phyloP scores from a whole-genome alignment of 2,888 invertebrate genomes.

The Erebia epiphron region DNA sequence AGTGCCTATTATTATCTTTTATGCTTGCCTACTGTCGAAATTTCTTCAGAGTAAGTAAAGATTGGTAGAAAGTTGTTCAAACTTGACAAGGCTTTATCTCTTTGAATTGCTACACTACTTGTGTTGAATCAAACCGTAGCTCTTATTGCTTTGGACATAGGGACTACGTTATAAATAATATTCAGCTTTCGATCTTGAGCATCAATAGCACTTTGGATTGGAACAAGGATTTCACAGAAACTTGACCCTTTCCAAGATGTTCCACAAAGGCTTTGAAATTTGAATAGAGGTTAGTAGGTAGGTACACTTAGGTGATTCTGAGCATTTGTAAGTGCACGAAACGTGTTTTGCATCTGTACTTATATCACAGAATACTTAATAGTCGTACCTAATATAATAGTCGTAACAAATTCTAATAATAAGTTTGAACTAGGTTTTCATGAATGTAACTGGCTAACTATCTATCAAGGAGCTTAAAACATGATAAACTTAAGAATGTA shows the following conservation, averaged over 20 bases:
- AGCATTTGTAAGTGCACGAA: not conserved
- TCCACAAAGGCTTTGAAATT: slow-evolving; percentile 1
- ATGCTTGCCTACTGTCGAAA: not conserved
- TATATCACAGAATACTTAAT: not conserved
- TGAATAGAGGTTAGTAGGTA: not conserved
- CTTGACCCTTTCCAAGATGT: slow-evolving; percentile 11
- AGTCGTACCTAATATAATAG: not conserved
- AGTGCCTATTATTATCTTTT: not conserved
- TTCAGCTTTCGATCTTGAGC: not conserved
- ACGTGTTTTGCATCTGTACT: not conserved
- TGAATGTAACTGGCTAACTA: not conserved
- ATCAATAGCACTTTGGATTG: not conserved
- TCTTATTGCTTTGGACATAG: not conserved
- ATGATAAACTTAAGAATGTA: too few species aligned
- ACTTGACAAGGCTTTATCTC: not conserved
- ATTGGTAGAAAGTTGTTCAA: slow-evolving; percentile 1
- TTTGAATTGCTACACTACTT: slow-evolving; percentile 1
- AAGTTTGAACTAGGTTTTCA: not conserved
- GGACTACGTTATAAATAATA: not conserved
- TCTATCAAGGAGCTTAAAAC: too few species aligned
- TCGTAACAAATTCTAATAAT: not conserved
- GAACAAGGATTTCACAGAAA: slow-evolving; percentile 7
- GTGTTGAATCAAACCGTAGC: not conserved
- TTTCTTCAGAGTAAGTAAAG: not conserved
- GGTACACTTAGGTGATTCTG: not conserved